Evolutionary conservation across 92 coral and sea anemone genomes (phyloP).

Genomic region (Zoanthus sansibaricus): DNA sequence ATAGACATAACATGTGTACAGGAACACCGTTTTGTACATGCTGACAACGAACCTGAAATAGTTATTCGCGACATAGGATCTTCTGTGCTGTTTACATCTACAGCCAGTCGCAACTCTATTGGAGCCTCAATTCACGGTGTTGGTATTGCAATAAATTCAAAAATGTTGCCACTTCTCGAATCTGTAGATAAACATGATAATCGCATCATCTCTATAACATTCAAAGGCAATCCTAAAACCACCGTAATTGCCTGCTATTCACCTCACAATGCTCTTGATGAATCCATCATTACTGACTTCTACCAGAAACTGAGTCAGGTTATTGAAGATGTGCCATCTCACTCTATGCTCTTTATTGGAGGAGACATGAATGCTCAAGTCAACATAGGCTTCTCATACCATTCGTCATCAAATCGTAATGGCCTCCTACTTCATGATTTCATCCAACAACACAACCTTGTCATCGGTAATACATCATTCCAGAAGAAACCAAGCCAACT

Average conservation of each 20-base stretch:
- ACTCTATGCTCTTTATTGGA: constrained; percentile 9
- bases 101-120: constrained; percentile 23
- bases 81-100: constrained; percentile 22
- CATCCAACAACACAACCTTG: constrained; percentile 32
- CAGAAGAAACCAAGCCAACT: constrained; percentile 16
- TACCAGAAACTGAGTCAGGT: constrained; percentile 9
- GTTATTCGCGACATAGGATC: constrained; percentile 29
- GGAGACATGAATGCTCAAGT: constrained; percentile 11
- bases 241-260: constrained; percentile 26
- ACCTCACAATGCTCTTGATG: constrained; percentile 27
- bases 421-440: constrained; percentile 7
- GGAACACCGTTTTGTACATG: constrained; percentile 32
- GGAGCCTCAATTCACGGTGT: constrained; percentile 18
- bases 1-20: constrained; percentile 26
- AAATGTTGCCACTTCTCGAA: constrained; percentile 21
- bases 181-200: constrained; percentile 16
- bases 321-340: constrained; percentile 12
- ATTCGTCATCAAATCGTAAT: not conserved
- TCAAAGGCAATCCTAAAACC: constrained; percentile 39
- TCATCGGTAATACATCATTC: constrained; percentile 21
- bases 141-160: constrained; percentile 16
- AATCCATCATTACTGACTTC: constrained; percentile 8
- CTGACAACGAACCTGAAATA: constrained; percentile 34
- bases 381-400: not conserved
- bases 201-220: constrained; percentile 24